Evolutionary conservation across 64 coral and sea anemone species (phyloP).

Genomic region (Porites australiensis): DNA sequence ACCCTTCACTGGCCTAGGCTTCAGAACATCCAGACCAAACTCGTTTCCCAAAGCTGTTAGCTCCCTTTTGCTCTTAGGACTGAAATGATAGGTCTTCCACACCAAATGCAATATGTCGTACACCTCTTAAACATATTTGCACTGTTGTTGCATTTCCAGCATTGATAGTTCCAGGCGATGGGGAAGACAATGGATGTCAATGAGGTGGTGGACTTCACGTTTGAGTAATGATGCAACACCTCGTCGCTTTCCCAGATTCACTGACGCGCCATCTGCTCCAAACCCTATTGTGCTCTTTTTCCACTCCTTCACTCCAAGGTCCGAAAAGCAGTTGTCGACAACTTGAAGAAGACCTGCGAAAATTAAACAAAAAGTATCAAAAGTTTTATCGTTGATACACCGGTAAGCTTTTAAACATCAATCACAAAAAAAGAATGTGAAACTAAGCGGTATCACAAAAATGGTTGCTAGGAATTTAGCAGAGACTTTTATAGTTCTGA

Average conservation of each 20-base stretch:
- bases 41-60: too few relatives aligned
- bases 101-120: conserved; percentile 3
- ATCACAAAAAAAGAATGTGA: too few relatives aligned
- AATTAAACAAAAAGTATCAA: too few relatives aligned
- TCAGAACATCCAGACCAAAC: too few relatives aligned
- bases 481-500: background rate
- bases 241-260: conserved; percentile 39
- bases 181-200: conserved; percentile 13
- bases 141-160: background rate
- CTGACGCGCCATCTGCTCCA: conserved; percentile 58
- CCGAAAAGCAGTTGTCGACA: background rate
- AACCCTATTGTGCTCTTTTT: conserved; percentile 18
- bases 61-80: too few relatives aligned
- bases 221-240: conserved; percentile 18
- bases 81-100: background rate
- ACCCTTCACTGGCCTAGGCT: too few relatives aligned
- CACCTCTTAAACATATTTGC: background rate
- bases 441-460: background rate
- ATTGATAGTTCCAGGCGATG: background rate
- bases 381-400: too few relatives aligned
- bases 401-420: too few relatives aligned
- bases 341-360: conserved; percentile 18
- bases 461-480: conserved; percentile 1
- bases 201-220: background rate
- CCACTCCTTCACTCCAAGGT: conserved; percentile 2